These are phyloP conservation scores for Leguminivora glycinivorella DNA, from an alignment of 1,140 invertebrate genomes.

Conservation along the genomic window DNA sequence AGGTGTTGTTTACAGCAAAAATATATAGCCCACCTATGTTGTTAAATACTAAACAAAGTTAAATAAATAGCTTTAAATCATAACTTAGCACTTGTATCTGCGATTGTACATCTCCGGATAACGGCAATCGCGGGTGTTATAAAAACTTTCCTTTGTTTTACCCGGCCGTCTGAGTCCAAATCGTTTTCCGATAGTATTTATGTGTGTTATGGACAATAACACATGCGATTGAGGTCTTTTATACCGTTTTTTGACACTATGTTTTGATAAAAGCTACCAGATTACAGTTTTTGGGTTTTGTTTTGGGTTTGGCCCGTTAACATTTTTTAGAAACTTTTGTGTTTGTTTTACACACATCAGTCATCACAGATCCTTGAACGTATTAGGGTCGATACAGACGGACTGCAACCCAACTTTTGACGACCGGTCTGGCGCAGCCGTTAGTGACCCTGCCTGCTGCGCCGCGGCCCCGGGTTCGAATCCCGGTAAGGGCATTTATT, in stretches of 20 bases:
- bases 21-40: too few species aligned
- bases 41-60: not conserved
- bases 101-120: constrained; percentile 41
- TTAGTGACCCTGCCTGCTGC: too few species aligned
- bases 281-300: not conserved
- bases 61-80: not conserved
- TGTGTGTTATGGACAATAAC: constrained; percentile 68
- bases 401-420: too few species aligned
- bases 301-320: too few species aligned
- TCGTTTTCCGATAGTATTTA: constrained; percentile 71
- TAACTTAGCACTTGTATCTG: constrained; percentile 20
- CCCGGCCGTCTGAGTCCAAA: constrained; percentile 57
- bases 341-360: too few species aligned
- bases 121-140: constrained; percentile 56
- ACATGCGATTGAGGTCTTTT: constrained; percentile 42
- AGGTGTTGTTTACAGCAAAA: too few species aligned
- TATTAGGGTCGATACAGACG: too few species aligned
- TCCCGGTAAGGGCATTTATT: too few species aligned
- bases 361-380: too few species aligned
- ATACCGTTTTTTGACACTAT: constrained; percentile 19
- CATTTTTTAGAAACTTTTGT: too few species aligned
- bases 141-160: constrained; percentile 70
- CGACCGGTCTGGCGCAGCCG: too few species aligned
- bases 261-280: constrained; percentile 14
- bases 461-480: too few species aligned